These are phyloP conservation scores for Sternotherus odoratus DNA, from an alignment of 2,797 vertebrate genomes.

Conservation along the genomic window DNA sequence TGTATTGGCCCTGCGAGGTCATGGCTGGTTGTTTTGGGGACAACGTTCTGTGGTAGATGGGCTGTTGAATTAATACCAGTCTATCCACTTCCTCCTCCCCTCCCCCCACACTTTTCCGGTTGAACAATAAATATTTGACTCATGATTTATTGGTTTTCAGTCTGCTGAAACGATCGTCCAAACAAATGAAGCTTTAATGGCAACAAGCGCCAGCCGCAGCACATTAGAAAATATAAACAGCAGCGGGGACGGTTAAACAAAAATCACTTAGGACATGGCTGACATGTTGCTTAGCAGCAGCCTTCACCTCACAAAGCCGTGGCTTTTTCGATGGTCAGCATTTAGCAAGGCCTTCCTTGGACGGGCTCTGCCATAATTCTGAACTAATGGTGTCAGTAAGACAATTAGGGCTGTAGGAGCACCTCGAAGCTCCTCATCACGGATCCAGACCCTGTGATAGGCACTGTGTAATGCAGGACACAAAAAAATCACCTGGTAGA, in stretches of 20 bases:
- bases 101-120: background rate
- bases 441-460: background rate
- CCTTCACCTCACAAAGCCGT: slow-evolving; percentile 18
- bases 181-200: slow-evolving; percentile 76
- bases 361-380: background rate
- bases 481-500: background rate
- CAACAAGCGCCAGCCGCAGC: slow-evolving; percentile 71
- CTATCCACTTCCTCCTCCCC: background rate
- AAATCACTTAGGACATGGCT: slow-evolving; percentile 57
- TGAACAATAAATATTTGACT: slow-evolving; percentile 75
- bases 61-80: slow-evolving; percentile 59
- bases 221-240: slow-evolving; percentile 76
- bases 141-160: slow-evolving; percentile 73
- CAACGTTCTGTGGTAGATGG: background rate
- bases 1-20: slow-evolving; percentile 7
- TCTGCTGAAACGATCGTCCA: slow-evolving; percentile 76
- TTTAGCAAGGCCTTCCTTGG: slow-evolving; percentile 14
- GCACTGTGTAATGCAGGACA: background rate
- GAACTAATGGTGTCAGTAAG: background rate
- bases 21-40: slow-evolving; percentile 27
- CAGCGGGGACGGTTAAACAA: slow-evolving; percentile 60
- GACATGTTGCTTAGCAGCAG: slow-evolving; percentile 35
- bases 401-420: background rate
- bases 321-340: background rate
- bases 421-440: background rate